Evolutionary conservation across 2,888 invertebrate genomes (phyloP), one percentile per base, ranked within the genome.

Genomic region (Leucophenga maculata): DNA sequence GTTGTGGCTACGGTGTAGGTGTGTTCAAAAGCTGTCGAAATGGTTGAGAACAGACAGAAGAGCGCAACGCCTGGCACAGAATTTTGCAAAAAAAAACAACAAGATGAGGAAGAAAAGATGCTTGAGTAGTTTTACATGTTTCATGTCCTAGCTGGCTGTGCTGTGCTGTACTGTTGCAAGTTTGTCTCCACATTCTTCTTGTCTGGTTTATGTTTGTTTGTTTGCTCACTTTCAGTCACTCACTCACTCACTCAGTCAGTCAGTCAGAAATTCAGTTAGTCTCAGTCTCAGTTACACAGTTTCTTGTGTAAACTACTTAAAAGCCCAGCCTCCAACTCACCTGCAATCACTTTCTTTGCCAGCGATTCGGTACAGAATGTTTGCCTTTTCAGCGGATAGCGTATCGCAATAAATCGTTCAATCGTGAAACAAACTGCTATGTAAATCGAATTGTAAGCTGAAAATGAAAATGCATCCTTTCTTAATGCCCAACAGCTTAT

Each of bases 381-480:
- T 87, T 92, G 92, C 54, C 93, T 93, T 73, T 91, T 90, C 85
- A 94, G 91, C 18, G 94, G 94, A 87, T 93, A 92, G 79, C 93
- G 92, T 22, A 94, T 93, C 31, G 93, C 93, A 73, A 94, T 92
- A 89, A 93, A 94, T 64, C 94, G 90, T 87, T 94, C 94, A 68
- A 94, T 89, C 20, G 94, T 94, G 85, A 94, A 94, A 71, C 93
- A 92, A 26, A 94, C 93, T 32, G 93, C 93, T 75, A 94, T 89
- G 93, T 94, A 94, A 60, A 93, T 93, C 64, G 93, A 93, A 46
- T 93, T 92, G 82, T 92, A 93, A 79, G 90, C 91, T 91, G 71
- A 52, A 71, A 69, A 70, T 59, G 55, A 75, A 69, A 39, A 39
- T 39, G 39, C 39, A 39, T 39, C 11, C 39, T 39, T 39, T 39